Percentiles rank a stretch among this genome's conserved stretches.
Evolutionary conservation across 2,888 invertebrate species (phyloP).

Genomic region (Hemicrepidius hirtus): DNA sequence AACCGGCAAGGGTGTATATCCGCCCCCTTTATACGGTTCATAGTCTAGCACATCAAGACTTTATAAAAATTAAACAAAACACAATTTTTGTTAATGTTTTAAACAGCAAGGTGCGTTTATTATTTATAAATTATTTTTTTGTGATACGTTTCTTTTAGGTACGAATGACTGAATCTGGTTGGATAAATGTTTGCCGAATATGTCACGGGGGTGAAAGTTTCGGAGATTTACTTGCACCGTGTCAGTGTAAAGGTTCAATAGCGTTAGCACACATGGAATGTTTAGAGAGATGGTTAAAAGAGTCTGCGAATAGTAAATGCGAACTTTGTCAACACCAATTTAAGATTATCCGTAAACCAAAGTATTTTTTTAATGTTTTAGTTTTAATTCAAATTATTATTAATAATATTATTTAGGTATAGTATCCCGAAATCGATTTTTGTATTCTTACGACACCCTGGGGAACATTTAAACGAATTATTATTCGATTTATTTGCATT

Average conservation of each 20-base stretch:
- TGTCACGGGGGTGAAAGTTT: constrained; percentile 71
- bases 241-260: constrained; percentile 75
- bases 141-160: no score
- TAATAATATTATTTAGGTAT: constrained; percentile 64
- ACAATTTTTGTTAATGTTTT: constrained; percentile 64
- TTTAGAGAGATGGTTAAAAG: constrained; percentile 76
- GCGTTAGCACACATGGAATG: constrained; percentile 76
- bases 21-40: constrained; percentile 65
- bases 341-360: constrained; percentile 71
- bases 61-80: constrained; percentile 61
- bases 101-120: constrained; percentile 56
- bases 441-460: constrained; percentile 71
- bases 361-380: constrained; percentile 59
- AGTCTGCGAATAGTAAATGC: constrained; percentile 73
- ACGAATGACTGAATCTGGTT: constrained; percentile 54
- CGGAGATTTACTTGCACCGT: constrained; percentile 73
- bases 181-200: constrained; percentile 67
- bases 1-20: constrained; percentile 58
- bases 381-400: no score
- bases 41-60: constrained; percentile 65
- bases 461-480: constrained; percentile 70
- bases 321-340: constrained; percentile 76
- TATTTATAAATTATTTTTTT: background rate
- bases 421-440: constrained; percentile 66
- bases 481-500: constrained; percentile 73